phyloP scores from a whole-genome alignment of 2,888 invertebrate species.

The Merodon equestris region DNA sequence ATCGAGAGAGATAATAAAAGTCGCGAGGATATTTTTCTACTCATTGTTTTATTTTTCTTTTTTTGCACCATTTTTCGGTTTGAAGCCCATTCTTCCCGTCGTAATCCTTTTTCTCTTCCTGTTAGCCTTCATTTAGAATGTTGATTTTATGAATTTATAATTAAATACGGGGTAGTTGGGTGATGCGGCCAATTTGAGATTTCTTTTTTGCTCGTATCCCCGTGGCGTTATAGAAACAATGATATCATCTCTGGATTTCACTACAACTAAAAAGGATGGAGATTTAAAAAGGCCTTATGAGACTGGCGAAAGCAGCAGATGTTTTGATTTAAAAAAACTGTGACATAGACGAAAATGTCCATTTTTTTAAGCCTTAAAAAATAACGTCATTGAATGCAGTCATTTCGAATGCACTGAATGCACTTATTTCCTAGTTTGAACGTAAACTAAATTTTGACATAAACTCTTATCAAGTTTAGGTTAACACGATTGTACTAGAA shows the following conservation, averaged over 20 bases:
- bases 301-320: too few species aligned
- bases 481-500: too few species aligned
- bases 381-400: too few species aligned
- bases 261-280: slow-evolving; percentile 12
- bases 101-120: neutral
- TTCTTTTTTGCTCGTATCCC: slow-evolving; percentile 4
- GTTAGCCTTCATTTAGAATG: slow-evolving; percentile 26
- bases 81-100: neutral
- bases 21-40: slow-evolving; percentile 25
- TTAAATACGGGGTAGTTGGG: slow-evolving; percentile 21
- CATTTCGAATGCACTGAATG: too few species aligned
- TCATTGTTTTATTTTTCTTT: neutral
- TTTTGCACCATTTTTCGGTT: too few species aligned
- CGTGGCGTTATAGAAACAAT: neutral
- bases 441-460: too few species aligned
- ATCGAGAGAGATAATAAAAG: slow-evolving; percentile 31
- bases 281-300: too few species aligned
- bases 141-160: slow-evolving; percentile 64
- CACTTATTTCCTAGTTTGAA: too few species aligned
- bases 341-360: too few species aligned
- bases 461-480: too few species aligned
- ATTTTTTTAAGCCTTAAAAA: too few species aligned
- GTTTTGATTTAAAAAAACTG: too few species aligned
- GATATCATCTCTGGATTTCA: slow-evolving; percentile 30
- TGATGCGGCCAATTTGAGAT: slow-evolving; percentile 20